These are phyloP conservation scores for Physella acuta DNA, from an alignment of 1,140 invertebrate genomes.

Conservation along the genomic window DNA sequence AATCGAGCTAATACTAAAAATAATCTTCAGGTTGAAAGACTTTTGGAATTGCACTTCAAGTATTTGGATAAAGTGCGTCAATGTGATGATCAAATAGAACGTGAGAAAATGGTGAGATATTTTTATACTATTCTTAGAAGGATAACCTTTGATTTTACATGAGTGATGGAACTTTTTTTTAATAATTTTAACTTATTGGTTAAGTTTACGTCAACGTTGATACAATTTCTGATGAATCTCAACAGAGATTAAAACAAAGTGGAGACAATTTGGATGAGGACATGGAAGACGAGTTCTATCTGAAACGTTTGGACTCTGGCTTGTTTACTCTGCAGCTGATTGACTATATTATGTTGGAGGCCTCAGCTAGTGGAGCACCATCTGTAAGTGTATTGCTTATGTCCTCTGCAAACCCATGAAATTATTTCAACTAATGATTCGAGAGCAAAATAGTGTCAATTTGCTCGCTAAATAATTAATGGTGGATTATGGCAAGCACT, in stretches of 20 bases:
- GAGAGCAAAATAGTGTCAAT: too few species aligned
- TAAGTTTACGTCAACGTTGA: too few species aligned
- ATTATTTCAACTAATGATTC: too few species aligned
- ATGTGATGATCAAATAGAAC: conserved; percentile 77
- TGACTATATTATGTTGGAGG: conserved; percentile 93
- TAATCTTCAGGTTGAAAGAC: conserved; percentile 84
- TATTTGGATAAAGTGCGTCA: conserved; percentile 91
- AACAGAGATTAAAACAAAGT: conserved; percentile 39
- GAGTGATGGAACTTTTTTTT: neutral
- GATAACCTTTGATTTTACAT: neutral
- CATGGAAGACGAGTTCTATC: conserved; percentile 82
- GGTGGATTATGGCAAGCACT: too few species aligned
- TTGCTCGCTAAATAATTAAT: too few species aligned
- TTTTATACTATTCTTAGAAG: neutral
- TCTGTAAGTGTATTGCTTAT: conserved; percentile 68
- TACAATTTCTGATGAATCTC: too few species aligned
- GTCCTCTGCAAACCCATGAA: too few species aligned
- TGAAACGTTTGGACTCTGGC: conserved; percentile 86
- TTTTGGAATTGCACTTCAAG: conserved; percentile 96
- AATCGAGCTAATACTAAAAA: too few species aligned
- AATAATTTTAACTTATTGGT: neutral
- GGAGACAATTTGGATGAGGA: conserved; percentile 59
- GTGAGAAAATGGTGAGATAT: conserved; percentile 62
- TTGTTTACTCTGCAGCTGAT: conserved; percentile 95
- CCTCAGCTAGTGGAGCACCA: conserved; percentile 73